Base-by-base conservation (phyloP, 1,140 invertebrate genomes). In the Drosophila nasuta region DNA sequence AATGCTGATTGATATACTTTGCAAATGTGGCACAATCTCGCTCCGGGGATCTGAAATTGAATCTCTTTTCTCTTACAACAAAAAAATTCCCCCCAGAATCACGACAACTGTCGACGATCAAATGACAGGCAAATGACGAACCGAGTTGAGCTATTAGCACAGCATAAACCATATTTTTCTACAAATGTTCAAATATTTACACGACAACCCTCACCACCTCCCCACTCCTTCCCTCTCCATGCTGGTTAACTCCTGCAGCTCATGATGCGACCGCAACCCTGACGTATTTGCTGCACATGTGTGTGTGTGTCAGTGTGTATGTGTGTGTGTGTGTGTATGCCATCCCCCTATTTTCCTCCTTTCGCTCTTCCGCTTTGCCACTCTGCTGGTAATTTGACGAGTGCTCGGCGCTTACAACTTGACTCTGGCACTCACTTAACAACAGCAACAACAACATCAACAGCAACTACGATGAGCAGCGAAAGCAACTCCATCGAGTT, bases 161-260 rank as follows among this genome's bases (percentile, higher is more conserved):
- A 59, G 80, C 80, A 88, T 88, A 88, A 88, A 88, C 85, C 83
- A 88, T 88, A 88, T 88, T 88, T 88, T 88, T 83, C 67, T 63
- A 63, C 83, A 88, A 88, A 88, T 88, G 83, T 89, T 88, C 83
- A 88, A 88, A 88, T 88, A 88, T 88, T 89, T 89, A 81, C 70
- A 89, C 54, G 35, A 67, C 63, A 46, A 70, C 83, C 62, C 80
- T 52, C 48, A 33, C 41, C n/a, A 0, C 6, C 20, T 20, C 17
- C 17, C 17, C 20, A 20, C 20, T 0, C 25, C 49, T n/a, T n/a
- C n/a, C n/a, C n/a, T n/a, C n/a, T n/a, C n/a, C n/a, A n/a, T n/a
- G n/a, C n/a, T n/a, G n/a, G n/a, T 58, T 45, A 43, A 48, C 57
- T 48, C 20, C 33, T 17, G 8, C 20, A 46, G 41, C 59, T 56